phyloP scores from a whole-genome alignment of 2,113 vertebrate genomes.

The Labeo rohita region DNA sequence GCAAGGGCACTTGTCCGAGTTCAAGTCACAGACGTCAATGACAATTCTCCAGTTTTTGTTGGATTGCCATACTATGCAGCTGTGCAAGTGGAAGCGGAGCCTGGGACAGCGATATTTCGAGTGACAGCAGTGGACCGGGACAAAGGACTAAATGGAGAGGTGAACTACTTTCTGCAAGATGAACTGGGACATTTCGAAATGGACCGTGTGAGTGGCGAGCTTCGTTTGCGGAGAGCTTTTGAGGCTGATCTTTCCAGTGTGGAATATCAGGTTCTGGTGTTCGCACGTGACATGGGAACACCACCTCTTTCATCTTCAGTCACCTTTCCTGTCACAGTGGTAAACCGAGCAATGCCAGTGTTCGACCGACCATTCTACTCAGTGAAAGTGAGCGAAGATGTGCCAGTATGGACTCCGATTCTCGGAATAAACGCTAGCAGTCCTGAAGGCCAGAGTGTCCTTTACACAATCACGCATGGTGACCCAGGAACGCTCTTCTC shows the following conservation, averaged over 20 bases:
- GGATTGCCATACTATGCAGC: conserved; percentile 97
- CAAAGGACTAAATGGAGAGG: conserved; percentile 90
- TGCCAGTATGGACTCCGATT: conserved; percentile 87
- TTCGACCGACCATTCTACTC: conserved; percentile 95
- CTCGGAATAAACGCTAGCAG: conserved; percentile 94
- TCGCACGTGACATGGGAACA: conserved; percentile 88
- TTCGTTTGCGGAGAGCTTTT: conserved; percentile 88
- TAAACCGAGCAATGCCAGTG: conserved; percentile 98
- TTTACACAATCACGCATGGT: conserved; percentile 94
- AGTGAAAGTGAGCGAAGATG: conserved; percentile 86
- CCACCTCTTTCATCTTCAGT: conserved; percentile 83
- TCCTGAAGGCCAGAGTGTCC: conserved; percentile 93
- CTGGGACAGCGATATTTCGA: conserved; percentile 86
- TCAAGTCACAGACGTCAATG: conserved; percentile 92
- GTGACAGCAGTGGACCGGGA: conserved; percentile 91
- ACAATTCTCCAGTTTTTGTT: conserved; percentile 90
- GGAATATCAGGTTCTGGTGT: conserved; percentile 87
- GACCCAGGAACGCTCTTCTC: conserved; percentile 90
- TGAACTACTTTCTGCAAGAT: conserved; percentile 88
- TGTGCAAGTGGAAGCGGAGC: conserved; percentile 93
- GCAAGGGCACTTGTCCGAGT: conserved; percentile 90
- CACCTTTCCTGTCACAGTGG: conserved; percentile 93
- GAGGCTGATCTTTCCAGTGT: conserved; percentile 92
- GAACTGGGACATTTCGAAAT: conserved; percentile 96
- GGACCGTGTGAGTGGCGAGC: conserved; percentile 81